phyloP scores from a whole-genome alignment of 2,888 invertebrate genomes.

The Hirtodrosophila confusa region DNA sequence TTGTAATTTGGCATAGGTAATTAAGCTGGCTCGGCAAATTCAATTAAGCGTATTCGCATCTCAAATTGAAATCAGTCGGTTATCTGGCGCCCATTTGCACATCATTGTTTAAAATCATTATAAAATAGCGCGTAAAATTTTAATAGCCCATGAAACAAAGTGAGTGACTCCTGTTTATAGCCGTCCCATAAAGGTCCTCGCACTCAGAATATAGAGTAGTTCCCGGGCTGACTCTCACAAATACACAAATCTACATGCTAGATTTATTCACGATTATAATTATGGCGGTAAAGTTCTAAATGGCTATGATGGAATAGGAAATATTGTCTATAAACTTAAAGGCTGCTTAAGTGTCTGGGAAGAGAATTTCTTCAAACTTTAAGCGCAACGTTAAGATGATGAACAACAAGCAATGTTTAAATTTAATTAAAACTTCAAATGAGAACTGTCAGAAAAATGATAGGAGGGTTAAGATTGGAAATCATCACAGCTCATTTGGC shows the following conservation, averaged over 20 bases:
- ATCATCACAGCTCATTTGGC: too few species aligned
- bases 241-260: neutral
- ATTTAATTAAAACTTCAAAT: too few species aligned
- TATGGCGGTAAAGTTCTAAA: constrained; percentile 11
- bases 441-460: too few species aligned
- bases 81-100: constrained; percentile 67
- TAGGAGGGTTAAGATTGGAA: too few species aligned
- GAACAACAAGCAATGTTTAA: too few species aligned
- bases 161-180: constrained; percentile 55
- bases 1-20: constrained; percentile 65
- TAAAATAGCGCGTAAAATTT: constrained; percentile 75
- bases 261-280: constrained; percentile 34
- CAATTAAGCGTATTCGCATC: constrained; percentile 69
- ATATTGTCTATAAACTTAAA: neutral
- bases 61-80: constrained; percentile 71
- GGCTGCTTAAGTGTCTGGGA: too few species aligned
- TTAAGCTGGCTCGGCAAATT: constrained; percentile 66
- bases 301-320: neutral
- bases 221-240: constrained; percentile 6
- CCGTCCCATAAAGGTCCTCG: constrained; percentile 50
- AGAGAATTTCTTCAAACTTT: too few species aligned
- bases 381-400: too few species aligned
- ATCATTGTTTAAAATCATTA: constrained; percentile 75
- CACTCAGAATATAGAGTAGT: constrained; percentile 38
- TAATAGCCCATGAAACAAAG: constrained; percentile 58